Evolutionary conservation across 2,888 invertebrate species (phyloP), one percentile per base, ranked within the genome.

Genomic region (Tetropium fuscum): DNA sequence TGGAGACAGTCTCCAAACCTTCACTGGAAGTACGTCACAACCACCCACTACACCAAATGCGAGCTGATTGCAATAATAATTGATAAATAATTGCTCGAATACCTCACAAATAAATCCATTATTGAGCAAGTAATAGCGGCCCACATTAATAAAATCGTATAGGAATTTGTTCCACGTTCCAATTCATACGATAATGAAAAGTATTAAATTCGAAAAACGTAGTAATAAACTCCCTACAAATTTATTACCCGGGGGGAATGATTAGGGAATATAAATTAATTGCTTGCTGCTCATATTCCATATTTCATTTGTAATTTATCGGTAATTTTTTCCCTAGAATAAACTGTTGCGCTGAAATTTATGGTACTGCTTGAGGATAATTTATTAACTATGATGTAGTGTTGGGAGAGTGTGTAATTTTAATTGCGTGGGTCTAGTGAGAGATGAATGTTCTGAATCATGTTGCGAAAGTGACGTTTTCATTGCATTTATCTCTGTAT

Each of bases 291-390:
- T 13, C 18, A 5, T 22, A 11, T 22, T 10, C 60, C 43, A 36
- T 47, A 38, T 49, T 55, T 55, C 55, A 44, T 13, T 15, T n/a
- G 16, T 60, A 54, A 60, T 60, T 60, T 55, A 60, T 56, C 19
- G 22, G 45, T 36, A 30, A 27, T 43, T 60, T 56, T 54, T 60
- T 55, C 38, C 13, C 10, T 30, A 13, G 19, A 51, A 55, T 55
- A 30, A 45, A 49, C 45, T 51, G 54, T 60, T 60, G 55, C 60
- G 20, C 36, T 13, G 19, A 20, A 36, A 60, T 60, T 55, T 60
- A 60, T 55, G 49, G 30, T 49, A 51, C 48, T 36, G 55, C 34
- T 53, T 11, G 38, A 49, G 43, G 45, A 8, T 38, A 48, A 54
- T 38, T 47, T 43, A 59, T 43, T 38, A 34, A 10, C 20, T 10